phyloP scores from a whole-genome alignment of 2,888 invertebrate species.

The Micropterix aruncella region DNA sequence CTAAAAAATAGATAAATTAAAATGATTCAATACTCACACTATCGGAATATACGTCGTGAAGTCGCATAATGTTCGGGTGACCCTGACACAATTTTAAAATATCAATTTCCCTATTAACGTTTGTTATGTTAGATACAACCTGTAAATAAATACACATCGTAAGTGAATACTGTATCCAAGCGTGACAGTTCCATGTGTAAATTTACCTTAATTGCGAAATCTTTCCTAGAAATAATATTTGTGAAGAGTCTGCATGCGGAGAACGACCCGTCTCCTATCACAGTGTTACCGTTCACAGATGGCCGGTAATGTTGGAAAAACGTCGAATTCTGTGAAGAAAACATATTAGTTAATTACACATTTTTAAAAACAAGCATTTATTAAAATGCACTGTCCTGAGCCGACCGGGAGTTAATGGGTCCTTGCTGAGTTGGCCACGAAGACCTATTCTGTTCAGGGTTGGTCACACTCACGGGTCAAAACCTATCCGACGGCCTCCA shows the following conservation, averaged over 20 bases:
- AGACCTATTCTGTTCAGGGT: too few species aligned
- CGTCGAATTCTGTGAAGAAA: constrained; percentile 57
- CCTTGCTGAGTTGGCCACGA: too few species aligned
- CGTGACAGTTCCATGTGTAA: constrained; percentile 7
- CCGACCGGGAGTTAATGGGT: too few species aligned
- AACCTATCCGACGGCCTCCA: too few species aligned
- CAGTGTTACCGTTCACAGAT: constrained; percentile 53
- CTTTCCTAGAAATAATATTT: constrained; percentile 54
- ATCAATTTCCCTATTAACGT: constrained; percentile 46
- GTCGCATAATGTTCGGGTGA: constrained; percentile 73
- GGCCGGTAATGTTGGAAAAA: constrained; percentile 70
- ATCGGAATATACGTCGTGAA: constrained; percentile 76
- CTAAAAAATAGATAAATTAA: too few species aligned
- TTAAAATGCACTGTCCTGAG: too few species aligned
- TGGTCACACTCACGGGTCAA: too few species aligned
- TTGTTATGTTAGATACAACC: constrained; percentile 35
- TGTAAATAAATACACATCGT: constrained; percentile 14
- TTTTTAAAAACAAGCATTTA: too few species aligned
- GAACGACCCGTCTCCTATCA: constrained; percentile 80
- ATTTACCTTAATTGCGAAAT: constrained; percentile 82
- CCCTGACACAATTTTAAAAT: constrained; percentile 75
- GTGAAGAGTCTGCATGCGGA: constrained; percentile 75
- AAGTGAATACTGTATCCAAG: constrained; percentile 10
- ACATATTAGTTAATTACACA: too few species aligned
- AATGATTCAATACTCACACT: constrained; percentile 32